phyloP scores from a whole-genome alignment of 2,113 vertebrate species.

The Notiomystis cincta region DNA sequence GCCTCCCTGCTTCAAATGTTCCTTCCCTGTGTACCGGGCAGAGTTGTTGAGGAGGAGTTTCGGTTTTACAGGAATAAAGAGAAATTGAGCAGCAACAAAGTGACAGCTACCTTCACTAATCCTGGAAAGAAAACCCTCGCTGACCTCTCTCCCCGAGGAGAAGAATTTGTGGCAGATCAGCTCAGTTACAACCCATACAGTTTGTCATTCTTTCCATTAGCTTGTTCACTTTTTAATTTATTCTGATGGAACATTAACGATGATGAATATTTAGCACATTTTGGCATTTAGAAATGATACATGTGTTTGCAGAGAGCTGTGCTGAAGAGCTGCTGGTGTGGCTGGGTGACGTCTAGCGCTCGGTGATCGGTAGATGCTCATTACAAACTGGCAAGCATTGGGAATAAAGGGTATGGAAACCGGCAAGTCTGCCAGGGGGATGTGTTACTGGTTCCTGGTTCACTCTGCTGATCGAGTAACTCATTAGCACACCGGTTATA shows the following conservation, averaged over 20 bases:
- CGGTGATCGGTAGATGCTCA: accelerated
- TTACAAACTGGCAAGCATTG: background rate
- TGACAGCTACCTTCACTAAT: background rate
- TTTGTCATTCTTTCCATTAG: background rate
- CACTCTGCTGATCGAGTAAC: background rate
- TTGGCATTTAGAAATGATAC: background rate
- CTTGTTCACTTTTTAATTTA: background rate
- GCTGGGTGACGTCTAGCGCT: background rate
- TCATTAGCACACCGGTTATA: background rate
- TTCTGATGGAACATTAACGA: background rate
- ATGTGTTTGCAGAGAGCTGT: background rate
- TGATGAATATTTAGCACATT: background rate
- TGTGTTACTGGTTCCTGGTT: background rate
- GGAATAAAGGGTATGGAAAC: background rate
- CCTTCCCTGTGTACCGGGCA: background rate
- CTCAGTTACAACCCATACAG: background rate
- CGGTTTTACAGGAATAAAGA: background rate
- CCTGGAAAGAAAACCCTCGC: background rate
- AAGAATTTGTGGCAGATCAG: background rate
- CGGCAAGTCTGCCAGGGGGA: background rate
- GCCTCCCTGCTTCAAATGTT: background rate
- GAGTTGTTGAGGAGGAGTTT: background rate
- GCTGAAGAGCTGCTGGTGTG: accelerated
- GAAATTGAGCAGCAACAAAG: background rate
- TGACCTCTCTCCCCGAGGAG: background rate